Conservation (phyloP, 2,888 invertebrate species). For the Nephrotoma flavescens region DNA sequence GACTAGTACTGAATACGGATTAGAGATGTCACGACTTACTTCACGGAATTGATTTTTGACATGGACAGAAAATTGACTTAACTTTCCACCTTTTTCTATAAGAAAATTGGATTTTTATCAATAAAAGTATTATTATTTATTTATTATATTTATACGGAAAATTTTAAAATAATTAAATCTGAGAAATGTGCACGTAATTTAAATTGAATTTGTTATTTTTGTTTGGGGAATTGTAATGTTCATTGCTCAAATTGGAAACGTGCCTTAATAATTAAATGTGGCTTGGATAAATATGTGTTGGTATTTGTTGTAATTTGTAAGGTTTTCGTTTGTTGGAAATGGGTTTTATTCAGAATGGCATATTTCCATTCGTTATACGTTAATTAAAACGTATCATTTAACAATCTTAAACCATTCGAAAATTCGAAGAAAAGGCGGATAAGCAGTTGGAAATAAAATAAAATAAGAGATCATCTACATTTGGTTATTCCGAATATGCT, state of each 20-base stretch:
- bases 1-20: not conserved
- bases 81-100: not conserved
- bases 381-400: too few relatives aligned
- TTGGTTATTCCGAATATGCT: too few relatives aligned
- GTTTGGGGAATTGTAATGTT: not conserved
- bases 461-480: too few relatives aligned
- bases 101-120: not conserved
- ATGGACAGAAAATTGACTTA: not conserved
- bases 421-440: too few relatives aligned
- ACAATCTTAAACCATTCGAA: too few relatives aligned
- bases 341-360: too few relatives aligned
- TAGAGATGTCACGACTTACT: not conserved
- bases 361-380: too few relatives aligned
- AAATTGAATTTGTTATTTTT: not conserved
- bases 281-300: not conserved
- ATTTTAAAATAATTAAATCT: not conserved
- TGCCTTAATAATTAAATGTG: not conserved
- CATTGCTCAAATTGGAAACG: not conserved
- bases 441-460: too few relatives aligned
- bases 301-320: too few relatives aligned
- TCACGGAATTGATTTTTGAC: not conserved
- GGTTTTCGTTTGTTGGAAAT: too few relatives aligned
- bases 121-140: not conserved
- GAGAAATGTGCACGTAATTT: not conserved
- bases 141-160: not conserved